Evolutionary conservation across 2,113 vertebrate genomes (phyloP), one percentile per base, ranked within the genome.

Genomic region (Junco hyemalis): DNA sequence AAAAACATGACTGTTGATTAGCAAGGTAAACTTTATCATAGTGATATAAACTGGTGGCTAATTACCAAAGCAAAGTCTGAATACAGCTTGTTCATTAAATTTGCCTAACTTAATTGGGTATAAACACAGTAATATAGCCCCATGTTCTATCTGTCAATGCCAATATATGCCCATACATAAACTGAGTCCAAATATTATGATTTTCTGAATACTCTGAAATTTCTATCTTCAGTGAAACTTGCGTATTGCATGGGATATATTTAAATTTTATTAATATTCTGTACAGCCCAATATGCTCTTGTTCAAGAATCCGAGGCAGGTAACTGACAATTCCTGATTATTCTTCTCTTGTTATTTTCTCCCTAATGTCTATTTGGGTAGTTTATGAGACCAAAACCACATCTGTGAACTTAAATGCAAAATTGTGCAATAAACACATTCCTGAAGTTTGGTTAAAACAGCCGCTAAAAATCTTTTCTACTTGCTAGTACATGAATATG

Each of bases 161-260:
- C 36, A 64, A 1, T 45, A 18, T 72, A 44, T 48, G 12, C n/a
- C 29, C 33, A 51, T 40, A 59, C 6, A 13, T 35, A 51, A 1
- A 53, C 14, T 1, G 0, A 77, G 14, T 8, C 20, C 33, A 29
- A 45, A 42, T 1, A 4, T 33, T 12, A 40, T 0, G 5, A 24
- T 77, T 78, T 93, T 81, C 33, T 70, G 42, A 73, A 81, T 64
- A 61, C 20, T 26, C 19, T 68, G 17, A 64, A 11, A 13, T 36
- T 70, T 63, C 21, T 73, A 16, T 31, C 36, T 84, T 69, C 31
- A 42, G 8, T 45, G 71, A 89, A 74, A 66, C 21, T 53, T 78
- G n/a, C 0, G 1, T 50, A 69, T 57, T 38, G 20, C 2, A 3
- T 42, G 13, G 45, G 31, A 22, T 42, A 19, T 33, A n/a, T 28